Conservation (phyloP, 2,888 invertebrate species). For the Heterodera filipjevi region DNA sequence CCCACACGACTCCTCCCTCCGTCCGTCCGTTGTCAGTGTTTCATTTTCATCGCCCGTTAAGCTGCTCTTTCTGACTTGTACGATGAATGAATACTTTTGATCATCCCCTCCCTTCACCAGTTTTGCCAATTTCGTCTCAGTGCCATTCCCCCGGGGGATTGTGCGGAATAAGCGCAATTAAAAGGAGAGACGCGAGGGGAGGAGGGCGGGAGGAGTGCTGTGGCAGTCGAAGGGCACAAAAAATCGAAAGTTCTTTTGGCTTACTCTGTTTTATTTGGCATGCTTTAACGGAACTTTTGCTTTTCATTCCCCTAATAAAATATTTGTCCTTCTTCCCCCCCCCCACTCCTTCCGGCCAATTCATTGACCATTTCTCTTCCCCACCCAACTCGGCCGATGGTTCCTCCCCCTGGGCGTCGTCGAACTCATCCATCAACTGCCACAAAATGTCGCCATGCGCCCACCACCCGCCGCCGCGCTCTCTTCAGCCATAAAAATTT, state of each 20-base stretch:
- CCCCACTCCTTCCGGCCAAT: not conserved
- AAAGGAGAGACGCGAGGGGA: not conserved
- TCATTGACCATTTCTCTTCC: not conserved
- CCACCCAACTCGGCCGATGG: slow-evolving; percentile 1
- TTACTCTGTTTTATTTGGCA: not conserved
- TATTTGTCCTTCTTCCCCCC: not conserved
- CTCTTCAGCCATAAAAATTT: not conserved
- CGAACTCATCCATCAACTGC: slow-evolving; percentile 10
- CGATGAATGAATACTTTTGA: not conserved
- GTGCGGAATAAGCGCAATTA: not conserved
- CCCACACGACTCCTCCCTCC: not conserved
- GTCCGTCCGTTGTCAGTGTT: not conserved
- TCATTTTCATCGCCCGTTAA: not conserved
- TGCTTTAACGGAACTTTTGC: not conserved
- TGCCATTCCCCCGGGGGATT: not conserved
- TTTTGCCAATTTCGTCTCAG: not conserved
- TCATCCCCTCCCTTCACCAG: not conserved
- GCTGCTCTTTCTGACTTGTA: not conserved
- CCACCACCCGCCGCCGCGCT: not conserved
- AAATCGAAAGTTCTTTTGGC: not conserved
- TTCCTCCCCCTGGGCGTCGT: slow-evolving; percentile 1
- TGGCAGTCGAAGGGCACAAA: not conserved
- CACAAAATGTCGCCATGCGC: slow-evolving; percentile 5
- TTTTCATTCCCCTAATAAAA: not conserved
- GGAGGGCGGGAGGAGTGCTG: too few species aligned